phyloP scores from a whole-genome alignment of 2,797 vertebrate species.

The Varecia variegata region DNA sequence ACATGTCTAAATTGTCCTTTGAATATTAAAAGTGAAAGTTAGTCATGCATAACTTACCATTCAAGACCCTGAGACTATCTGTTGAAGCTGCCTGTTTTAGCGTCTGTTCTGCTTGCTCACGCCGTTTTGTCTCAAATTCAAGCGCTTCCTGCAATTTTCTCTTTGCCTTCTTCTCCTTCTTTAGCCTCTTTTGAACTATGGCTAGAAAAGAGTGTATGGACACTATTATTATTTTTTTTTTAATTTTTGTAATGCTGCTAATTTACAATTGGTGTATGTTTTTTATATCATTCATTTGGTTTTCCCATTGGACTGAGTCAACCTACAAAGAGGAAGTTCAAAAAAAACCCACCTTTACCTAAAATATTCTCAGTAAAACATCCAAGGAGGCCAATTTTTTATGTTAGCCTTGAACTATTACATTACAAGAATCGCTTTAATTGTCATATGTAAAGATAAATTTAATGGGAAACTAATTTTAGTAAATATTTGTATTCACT shows the following conservation, averaged over 20 bases:
- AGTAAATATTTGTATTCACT: conserved; percentile 50
- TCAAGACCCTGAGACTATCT: conserved; percentile 96
- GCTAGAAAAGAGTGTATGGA: conserved; percentile 83
- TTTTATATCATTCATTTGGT: not conserved
- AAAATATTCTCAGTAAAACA: conserved; percentile 20
- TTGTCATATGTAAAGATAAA: conserved; percentile 15
- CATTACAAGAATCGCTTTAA: not conserved
- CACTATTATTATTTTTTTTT: not conserved
- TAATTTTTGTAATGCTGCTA: not conserved
- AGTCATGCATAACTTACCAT: conserved; percentile 87
- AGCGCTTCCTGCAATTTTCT: conserved; percentile 99
- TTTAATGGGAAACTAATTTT: conserved; percentile 37
- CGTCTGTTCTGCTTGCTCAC: conserved; percentile 96
- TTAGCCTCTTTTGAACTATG: conserved; percentile 99
- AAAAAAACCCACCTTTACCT: not conserved
- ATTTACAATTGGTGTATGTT: not conserved
- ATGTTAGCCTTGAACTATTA: conserved; percentile 14
- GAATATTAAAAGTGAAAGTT: not conserved
- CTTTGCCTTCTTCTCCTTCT: conserved; percentile 99
- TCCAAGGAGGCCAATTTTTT: not conserved
- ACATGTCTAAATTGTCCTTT: not conserved
- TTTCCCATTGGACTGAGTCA: not conserved
- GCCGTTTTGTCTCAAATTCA: conserved; percentile 98
- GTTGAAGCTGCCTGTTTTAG: conserved; percentile 97
- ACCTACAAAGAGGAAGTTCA: not conserved